Base-by-base conservation (phyloP, 2,888 invertebrate species). In the Slavum lentiscoides region DNA sequence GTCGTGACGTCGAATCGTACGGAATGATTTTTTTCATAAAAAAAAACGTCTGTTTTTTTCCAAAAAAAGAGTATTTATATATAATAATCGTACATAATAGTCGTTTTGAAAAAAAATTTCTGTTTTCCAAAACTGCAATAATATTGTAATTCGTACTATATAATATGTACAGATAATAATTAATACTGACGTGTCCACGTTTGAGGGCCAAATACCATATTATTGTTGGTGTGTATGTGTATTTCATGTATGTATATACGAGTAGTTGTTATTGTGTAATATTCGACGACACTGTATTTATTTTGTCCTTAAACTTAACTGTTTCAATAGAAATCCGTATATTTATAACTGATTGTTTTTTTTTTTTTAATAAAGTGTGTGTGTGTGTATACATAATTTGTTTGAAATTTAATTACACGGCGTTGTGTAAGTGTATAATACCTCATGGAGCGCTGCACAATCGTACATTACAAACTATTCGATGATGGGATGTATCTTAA, bases 251-350 rank as follows among this genome's bases (percentile, higher is more conserved):
- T 19, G 30, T 37, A 19, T 19, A 9, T n/a, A 37, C 37, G 17
- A 17, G 53, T 30, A 23, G 37, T 59, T 21, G 23, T 59, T 23
- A 39, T 72, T 72, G 21, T 72, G 59, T 43, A 72, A 72, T 30
- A 30, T 59, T 59, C 59, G 8, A 59, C 72, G 11, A 0, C 59
- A 43, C 72, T 59, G 21, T 68, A 8, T 19, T 9, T 39, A 39
- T 59, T 62, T 49, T 30, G 62, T 74, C 62, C 74, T 74, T 74
- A 64, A 62, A 62, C 62, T 74, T 74, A 74, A 49, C 62, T 74
- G n/a, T 49, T 37, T 30, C 30, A 30, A 30, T 64, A 64, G 74
- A 64, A 74, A 59, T 59, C 21, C 55, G 21, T 59, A 21, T 59
- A 30, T 30, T 59, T 69, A 39, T 21, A 21, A 72, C 59, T 21